Evolutionary conservation across 2,797 vertebrate genomes (phyloP).

Genomic region (Sebastes oblongus): DNA sequence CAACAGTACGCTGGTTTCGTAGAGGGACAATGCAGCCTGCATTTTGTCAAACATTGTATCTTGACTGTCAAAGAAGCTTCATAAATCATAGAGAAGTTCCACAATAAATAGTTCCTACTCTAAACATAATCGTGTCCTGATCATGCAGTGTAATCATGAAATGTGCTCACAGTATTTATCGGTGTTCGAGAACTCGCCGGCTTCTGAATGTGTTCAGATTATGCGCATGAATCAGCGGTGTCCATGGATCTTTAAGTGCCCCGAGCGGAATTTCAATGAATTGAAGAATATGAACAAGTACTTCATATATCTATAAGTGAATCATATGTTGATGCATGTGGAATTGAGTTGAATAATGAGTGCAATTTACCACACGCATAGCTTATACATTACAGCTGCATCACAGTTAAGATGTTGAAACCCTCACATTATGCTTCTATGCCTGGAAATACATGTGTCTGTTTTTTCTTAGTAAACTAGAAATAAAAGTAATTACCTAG

Average conservation of each 20-base stretch:
- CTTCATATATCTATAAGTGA: conserved; percentile 24
- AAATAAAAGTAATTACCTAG: neutral
- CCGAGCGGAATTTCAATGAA: conserved; percentile 50
- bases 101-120: neutral
- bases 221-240: conserved; percentile 58
- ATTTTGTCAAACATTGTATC: neutral
- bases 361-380: neutral
- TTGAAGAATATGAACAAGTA: conserved; percentile 26
- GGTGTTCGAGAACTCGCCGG: neutral
- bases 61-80: neutral
- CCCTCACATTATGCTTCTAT: neutral
- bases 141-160: conserved; percentile 18
- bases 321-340: conserved; percentile 33
- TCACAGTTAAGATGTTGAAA: neutral
- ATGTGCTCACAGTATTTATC: conserved; percentile 28
- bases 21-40: neutral
- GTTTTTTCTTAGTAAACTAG: neutral
- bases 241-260: conserved; percentile 45
- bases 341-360: conserved; percentile 9
- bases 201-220: conserved; percentile 41
- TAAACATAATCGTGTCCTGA: neutral
- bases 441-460: neutral
- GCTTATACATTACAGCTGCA: neutral
- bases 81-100: neutral
- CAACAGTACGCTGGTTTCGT: neutral